Conservation (phyloP, 2,113 vertebrate species). For the Tachysurus fulvidraco region DNA sequence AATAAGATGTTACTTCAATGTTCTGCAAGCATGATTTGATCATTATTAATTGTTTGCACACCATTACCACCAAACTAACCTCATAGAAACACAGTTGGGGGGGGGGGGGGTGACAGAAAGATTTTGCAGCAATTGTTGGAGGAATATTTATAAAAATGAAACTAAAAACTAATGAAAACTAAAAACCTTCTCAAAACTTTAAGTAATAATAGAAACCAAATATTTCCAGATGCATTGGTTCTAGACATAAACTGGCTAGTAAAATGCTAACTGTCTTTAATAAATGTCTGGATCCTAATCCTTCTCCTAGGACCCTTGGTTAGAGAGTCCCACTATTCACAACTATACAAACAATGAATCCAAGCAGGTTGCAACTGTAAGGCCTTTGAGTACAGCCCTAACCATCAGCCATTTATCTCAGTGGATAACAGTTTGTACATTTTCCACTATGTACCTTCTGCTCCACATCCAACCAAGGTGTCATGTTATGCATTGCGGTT, state of each 20-base stretch:
- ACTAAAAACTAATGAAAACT: neutral
- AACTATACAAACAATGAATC: neutral
- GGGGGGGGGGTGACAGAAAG: neutral
- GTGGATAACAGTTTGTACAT: neutral
- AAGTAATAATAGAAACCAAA: neutral
- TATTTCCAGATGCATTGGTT: neutral
- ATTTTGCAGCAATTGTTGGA: neutral
- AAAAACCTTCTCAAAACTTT: neutral
- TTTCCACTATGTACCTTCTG: conserved; percentile 18
- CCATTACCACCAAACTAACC: neutral
- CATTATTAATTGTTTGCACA: neutral
- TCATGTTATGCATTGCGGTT: conserved; percentile 26
- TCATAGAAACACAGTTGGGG: neutral
- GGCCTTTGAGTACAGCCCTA: neutral
- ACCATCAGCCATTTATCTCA: neutral
- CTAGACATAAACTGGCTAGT: neutral
- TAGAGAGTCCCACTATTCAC: neutral
- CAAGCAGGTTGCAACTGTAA: neutral
- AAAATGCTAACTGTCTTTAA: neutral
- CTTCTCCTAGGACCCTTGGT: neutral
- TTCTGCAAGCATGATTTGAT: neutral
- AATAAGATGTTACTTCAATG: neutral
- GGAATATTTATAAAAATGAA: neutral
- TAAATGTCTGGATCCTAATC: neutral
- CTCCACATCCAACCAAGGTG: neutral